Evolutionary conservation across 1,140 invertebrate genomes (phyloP), one percentile per base, ranked within the genome.

Genomic region (Radopholus similis): DNA sequence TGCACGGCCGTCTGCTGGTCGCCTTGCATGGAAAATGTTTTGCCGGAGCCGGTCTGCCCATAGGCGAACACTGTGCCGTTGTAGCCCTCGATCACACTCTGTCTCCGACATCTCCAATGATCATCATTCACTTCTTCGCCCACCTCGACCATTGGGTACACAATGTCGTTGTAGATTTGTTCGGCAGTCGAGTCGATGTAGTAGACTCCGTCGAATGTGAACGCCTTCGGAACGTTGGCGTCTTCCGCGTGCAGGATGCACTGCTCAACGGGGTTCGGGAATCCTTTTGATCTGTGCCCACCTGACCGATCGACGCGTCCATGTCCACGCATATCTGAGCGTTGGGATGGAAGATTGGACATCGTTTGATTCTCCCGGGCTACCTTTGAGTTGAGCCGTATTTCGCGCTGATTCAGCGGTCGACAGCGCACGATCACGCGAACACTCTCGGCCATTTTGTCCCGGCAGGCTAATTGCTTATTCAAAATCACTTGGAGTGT

Each of bases 361-460:
- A n/a, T n/a, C n/a, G n/a, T 40, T 40, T 64, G 49, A 26, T 51
- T 38, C 55, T 76, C 15, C 30, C 18, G 23, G 11, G 30, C 26
- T 83, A 89, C 89, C 82, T 89, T 87, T 83, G 89, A 90, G 63
- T 89, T 88, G 18, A 89, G 81, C 51, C 87, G 86, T 62, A 86
- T 87, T 84, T 92, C 90, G 72, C 89, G 85, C 56, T 85, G 83
- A 84, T 91, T 92, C 87, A 93, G 90, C 18, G 92, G 92, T 37
- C 92, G 88, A 86, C 92, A 95, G 84, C 92, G 86, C 66, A 93
- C 90, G 51, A 93, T 90, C 18, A 94, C 91, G 85, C 91, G 91
- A 23, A 94, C 91, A 71, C 89, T 87, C 85, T 94, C 92, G 49
- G 89, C 77, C 82, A 83, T 83, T 11, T 51, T 47, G 18, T 47